Percentiles rank a stretch among this genome's conserved stretches.
These are phyloP conservation scores for Lepidochitona cinerea DNA, from an alignment of 2,888 invertebrate genomes.

Conservation along the genomic window DNA sequence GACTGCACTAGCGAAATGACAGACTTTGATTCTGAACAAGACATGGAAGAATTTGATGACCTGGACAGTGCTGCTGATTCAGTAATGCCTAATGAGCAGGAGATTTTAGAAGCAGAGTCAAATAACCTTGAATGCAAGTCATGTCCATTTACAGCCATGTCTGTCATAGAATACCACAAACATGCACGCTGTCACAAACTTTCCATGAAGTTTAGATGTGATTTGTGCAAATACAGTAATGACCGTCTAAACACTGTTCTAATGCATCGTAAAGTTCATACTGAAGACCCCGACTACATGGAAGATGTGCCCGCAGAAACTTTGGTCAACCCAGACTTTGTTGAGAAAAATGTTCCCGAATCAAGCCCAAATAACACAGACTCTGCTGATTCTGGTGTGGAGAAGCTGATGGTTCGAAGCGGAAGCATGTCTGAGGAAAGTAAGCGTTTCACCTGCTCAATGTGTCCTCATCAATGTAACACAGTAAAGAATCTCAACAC, in stretches of 20 bases:
- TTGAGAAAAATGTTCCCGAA: conserved; percentile 12
- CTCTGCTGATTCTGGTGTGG: conserved; percentile 16
- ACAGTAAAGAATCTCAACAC: conserved; percentile 51
- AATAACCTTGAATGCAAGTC: conserved; percentile 38
- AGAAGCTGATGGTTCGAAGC: conserved; percentile 41
- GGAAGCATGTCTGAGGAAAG: conserved; percentile 43
- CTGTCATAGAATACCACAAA: conserved; percentile 44
- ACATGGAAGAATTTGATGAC: conserved; percentile 29
- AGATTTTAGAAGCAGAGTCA: conserved; percentile 12
- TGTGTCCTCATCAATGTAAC: conserved; percentile 55
- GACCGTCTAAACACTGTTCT: conserved; percentile 39
- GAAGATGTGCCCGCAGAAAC: conserved; percentile 31
- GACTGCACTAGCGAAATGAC: neutral
- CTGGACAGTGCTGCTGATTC: conserved; percentile 35
- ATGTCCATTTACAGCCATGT: conserved; percentile 52
- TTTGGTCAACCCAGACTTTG: conserved; percentile 33
- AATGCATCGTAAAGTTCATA: conserved; percentile 49
- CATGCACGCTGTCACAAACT: conserved; percentile 45
- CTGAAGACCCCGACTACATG: conserved; percentile 43
- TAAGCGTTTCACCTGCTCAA: conserved; percentile 42
- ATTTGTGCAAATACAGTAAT: conserved; percentile 49
- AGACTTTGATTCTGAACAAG: conserved; percentile 1
- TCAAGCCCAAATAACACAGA: neutral
- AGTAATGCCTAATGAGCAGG: conserved; percentile 15
- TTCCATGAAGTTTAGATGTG: conserved; percentile 40